phyloP scores from a whole-genome alignment of 2,113 vertebrate genomes.

The Merops nubicus region DNA sequence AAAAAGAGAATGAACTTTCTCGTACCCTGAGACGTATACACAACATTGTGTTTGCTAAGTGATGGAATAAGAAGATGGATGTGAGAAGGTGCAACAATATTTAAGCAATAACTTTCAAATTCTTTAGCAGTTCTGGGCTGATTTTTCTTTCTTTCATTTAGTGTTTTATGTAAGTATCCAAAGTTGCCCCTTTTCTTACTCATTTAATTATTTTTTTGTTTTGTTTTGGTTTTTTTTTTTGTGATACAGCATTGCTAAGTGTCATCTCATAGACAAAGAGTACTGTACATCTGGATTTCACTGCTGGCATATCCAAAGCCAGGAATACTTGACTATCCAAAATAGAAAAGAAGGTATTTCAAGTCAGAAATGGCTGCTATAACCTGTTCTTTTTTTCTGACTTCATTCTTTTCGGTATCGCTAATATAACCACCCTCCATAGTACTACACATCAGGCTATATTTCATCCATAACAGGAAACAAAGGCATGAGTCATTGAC shows the following conservation, averaged over 20 bases:
- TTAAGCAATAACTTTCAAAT: background rate
- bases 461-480: background rate
- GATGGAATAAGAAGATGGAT: background rate
- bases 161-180: background rate
- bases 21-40: fast-evolving
- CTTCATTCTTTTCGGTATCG: background rate
- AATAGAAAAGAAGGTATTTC: background rate
- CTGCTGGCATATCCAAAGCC: background rate
- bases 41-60: background rate
- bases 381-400: background rate
- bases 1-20: background rate
- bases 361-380: background rate
- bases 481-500: background rate
- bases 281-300: background rate
- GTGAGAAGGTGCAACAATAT: background rate
- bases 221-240: background rate
- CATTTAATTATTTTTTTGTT: background rate
- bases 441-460: fast-evolving
- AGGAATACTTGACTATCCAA: background rate
- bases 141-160: background rate
- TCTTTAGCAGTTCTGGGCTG: background rate
- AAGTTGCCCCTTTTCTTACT: background rate
- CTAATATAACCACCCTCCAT: background rate
- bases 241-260: background rate
- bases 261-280: background rate